Evolutionary conservation across 1,140 invertebrate genomes (phyloP), one percentile per base, ranked within the genome.

Genomic region (Penaeus japonicus): DNA sequence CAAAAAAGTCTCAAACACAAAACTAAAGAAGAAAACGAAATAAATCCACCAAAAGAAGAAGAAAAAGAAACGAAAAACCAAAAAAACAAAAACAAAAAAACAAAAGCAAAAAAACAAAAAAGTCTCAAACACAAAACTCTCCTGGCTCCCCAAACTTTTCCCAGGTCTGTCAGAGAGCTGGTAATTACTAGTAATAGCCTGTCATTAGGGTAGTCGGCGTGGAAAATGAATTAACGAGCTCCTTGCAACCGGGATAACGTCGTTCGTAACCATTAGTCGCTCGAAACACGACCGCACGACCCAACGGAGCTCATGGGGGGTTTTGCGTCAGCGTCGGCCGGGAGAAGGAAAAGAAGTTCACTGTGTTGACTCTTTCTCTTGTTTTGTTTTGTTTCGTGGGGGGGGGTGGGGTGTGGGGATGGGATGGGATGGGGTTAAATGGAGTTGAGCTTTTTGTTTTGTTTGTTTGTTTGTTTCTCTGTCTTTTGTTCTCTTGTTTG

Each of bases 191-290:
- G 24, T 54, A 83, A 83, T 62, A 83, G 62, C 81, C 54, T 83
- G 81, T 83, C 81, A 83, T 83, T 83, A 83, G 81, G 30, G 57
- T 57, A 39, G 55, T 57, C 35, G 55, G 55, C 35, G 81, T 57
- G 81, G 62, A 57, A n/a, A 30, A 54, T 15, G 81, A 83, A 83
- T 83, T 83, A 83, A 83, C 81, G 81, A 83, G n/a, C 55, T 62
- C 81, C 81, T 83, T 83, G 81, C 81, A 83, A 83, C 81, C 35
- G 81, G 62, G 81, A 62, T 83, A 62, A 83, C 55, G 81, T 65
- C 81, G 53, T 83, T 83, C 81, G 81, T 83, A 59, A 83, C 57
- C 81, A 83, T 83, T 83, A 83, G 81, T 79, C 62, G 54, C 53
- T 35, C n/a, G 81, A 62, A 83, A 83, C 53, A 22, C 81, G 81